A percentile compares a stretch with the other conserved stretches of the same genome.
Evolutionary conservation across 2,888 invertebrate species (phyloP).

Genomic region (Sympetrum striolatum): DNA sequence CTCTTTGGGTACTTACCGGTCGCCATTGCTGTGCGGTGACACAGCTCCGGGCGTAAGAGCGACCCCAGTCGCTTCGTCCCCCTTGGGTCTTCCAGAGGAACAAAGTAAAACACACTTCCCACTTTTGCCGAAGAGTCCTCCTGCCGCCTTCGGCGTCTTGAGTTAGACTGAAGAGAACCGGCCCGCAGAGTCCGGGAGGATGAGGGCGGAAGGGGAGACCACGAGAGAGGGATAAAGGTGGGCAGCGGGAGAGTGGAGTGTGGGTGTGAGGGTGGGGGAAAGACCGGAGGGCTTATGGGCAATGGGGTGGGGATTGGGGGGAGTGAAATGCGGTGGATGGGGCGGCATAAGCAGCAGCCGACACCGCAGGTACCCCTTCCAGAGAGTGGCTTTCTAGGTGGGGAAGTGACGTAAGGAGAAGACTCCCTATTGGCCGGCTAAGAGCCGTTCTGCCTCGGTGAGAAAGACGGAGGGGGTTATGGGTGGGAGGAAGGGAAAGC

Average conservation of each 20-base stretch:
- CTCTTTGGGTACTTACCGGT: conserved; percentile 17
- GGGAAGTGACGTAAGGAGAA: conserved; percentile 28
- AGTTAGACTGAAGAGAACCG: conserved; percentile 34
- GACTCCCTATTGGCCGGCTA: conserved; percentile 11
- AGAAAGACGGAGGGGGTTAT: background rate
- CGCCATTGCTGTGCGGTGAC: conserved; percentile 40
- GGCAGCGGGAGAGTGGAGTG: background rate
- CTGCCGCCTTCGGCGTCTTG: conserved; percentile 30
- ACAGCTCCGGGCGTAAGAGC: conserved; percentile 25
- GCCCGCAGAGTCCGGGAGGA: background rate
- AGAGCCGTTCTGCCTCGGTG: conserved; percentile 27
- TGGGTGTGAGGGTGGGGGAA: background rate
- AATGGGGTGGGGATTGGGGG: no score
- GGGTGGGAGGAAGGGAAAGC: background rate
- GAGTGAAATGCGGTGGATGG: background rate
- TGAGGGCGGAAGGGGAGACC: background rate
- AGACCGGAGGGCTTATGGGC: no score
- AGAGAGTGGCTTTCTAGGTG: background rate
- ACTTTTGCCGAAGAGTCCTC: background rate
- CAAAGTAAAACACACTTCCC: background rate
- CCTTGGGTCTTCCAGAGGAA: conserved; percentile 8
- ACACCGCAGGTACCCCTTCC: background rate
- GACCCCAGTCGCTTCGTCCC: conserved; percentile 26
- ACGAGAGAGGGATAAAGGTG: background rate
- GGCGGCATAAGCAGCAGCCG: background rate